Conservation (phyloP, 1,140 invertebrate species). For the Eumaeus atala region DNA sequence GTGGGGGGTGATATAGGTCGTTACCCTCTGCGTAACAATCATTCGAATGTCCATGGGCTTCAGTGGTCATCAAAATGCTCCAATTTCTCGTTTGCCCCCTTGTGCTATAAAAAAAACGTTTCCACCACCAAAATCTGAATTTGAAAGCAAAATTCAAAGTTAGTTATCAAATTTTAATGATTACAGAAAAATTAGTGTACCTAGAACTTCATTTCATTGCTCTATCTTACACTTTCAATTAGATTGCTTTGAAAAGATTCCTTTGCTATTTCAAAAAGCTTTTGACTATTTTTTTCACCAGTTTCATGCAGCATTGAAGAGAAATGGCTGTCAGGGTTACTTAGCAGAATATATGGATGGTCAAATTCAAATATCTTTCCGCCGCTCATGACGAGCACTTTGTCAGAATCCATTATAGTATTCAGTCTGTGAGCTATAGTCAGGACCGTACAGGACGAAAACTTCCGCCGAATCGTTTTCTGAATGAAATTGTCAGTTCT, state of each 20-base stretch:
- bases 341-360: conserved; percentile 77
- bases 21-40: too few species aligned
- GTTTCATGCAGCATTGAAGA: conserved; percentile 58
- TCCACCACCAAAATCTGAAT: too few species aligned
- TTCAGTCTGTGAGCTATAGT: conserved; percentile 96
- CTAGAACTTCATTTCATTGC: background rate
- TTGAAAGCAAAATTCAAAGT: too few species aligned
- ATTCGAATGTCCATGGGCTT: too few species aligned
- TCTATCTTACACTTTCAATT: conserved; percentile 26
- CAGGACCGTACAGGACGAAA: conserved; percentile 90
- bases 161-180: too few species aligned
- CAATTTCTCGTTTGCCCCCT: too few species aligned
- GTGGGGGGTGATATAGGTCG: too few species aligned
- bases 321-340: conserved; percentile 47
- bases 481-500: conserved; percentile 79
- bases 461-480: conserved; percentile 89
- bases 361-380: conserved; percentile 76
- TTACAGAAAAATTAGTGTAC: too few species aligned
- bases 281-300: conserved; percentile 52
- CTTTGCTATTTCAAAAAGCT: conserved; percentile 72
- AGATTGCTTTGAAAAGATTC: conserved; percentile 73
- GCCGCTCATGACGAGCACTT: conserved; percentile 80
- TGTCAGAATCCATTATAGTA: conserved; percentile 93
- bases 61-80: too few species aligned
- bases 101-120: too few species aligned